Evolutionary conservation across 2,888 invertebrate genomes (phyloP).

Genomic region (Ametastegia equiseti): DNA sequence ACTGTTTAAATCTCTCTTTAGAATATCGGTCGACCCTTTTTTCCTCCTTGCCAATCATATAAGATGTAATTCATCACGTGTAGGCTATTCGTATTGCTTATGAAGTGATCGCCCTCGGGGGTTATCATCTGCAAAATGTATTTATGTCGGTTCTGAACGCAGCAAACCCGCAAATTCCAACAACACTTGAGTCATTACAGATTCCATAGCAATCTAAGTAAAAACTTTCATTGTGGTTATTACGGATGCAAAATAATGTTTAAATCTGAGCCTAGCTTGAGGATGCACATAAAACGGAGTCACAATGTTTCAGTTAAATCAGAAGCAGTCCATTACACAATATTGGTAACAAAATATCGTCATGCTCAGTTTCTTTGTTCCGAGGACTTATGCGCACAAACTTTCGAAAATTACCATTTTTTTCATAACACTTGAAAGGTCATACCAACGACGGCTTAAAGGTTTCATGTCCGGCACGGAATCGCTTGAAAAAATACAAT

Average conservation of each 20-base stretch:
- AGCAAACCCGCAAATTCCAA: background rate
- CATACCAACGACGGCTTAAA: background rate
- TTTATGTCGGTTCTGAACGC: background rate
- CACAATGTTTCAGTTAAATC: background rate
- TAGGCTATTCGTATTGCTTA: no score
- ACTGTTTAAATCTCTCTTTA: no score
- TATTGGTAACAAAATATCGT: background rate
- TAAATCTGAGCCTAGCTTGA: background rate
- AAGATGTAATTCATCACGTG: no score
- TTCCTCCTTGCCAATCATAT: no score
- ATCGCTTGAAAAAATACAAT: background rate
- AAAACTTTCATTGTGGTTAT: slow-evolving; percentile 12
- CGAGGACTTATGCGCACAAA: background rate
- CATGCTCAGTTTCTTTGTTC: slow-evolving; percentile 3
- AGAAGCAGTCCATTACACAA: background rate
- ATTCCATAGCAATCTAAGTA: background rate
- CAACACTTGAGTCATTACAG: background rate
- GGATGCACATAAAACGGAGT: background rate
- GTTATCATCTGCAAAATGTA: background rate
- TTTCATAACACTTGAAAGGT: background rate
- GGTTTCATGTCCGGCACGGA: background rate
- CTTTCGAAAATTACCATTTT: background rate
- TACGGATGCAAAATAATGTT: background rate
- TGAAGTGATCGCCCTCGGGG: no score
- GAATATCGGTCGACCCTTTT: no score